phyloP scores from a whole-genome alignment of 1,140 invertebrate genomes.

The Trypoxylus dichotomus region DNA sequence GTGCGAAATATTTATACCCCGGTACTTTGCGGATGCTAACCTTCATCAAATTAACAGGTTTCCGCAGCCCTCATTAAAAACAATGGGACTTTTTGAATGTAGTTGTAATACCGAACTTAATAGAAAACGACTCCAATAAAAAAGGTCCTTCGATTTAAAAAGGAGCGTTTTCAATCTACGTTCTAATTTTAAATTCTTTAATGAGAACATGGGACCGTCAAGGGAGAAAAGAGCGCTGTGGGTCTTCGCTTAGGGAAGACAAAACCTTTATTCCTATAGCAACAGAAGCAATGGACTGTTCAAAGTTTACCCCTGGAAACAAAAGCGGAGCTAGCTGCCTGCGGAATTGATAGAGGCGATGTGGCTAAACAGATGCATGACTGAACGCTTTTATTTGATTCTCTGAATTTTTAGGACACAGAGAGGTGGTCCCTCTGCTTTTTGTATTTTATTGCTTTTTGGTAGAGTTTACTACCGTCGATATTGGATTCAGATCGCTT shows the following conservation, averaged over 20 bases:
- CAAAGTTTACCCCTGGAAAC: constrained; percentile 37
- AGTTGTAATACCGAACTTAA: neutral
- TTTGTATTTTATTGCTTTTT: constrained; percentile 22
- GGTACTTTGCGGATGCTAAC: neutral
- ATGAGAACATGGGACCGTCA: constrained; percentile 25
- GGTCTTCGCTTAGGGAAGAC: neutral
- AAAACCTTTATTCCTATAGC: constrained; percentile 34
- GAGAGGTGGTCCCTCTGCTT: constrained; percentile 1
- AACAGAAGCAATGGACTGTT: constrained; percentile 37
- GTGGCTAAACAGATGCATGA: constrained; percentile 39
- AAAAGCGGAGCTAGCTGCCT: constrained; percentile 34
- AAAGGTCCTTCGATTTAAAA: constrained; percentile 1
- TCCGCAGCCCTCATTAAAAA: neutral
- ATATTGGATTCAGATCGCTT: constrained; percentile 24
- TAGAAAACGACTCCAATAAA: constrained; percentile 7
- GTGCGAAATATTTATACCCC: neutral
- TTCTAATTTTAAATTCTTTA: constrained; percentile 32
- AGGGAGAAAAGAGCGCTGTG: constrained; percentile 9
- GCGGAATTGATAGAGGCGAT: constrained; percentile 12
- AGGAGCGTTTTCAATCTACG: constrained; percentile 9
- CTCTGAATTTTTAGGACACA: constrained; percentile 33
- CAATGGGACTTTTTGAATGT: neutral
- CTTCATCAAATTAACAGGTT: neutral
- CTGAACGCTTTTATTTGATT: constrained; percentile 40
- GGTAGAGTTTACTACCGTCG: neutral